Percentiles rank a stretch among this genome's conserved stretches.
These are phyloP conservation scores for Scaptomyza hsui DNA, from an alignment of 1,140 invertebrate genomes.

Conservation along the genomic window DNA sequence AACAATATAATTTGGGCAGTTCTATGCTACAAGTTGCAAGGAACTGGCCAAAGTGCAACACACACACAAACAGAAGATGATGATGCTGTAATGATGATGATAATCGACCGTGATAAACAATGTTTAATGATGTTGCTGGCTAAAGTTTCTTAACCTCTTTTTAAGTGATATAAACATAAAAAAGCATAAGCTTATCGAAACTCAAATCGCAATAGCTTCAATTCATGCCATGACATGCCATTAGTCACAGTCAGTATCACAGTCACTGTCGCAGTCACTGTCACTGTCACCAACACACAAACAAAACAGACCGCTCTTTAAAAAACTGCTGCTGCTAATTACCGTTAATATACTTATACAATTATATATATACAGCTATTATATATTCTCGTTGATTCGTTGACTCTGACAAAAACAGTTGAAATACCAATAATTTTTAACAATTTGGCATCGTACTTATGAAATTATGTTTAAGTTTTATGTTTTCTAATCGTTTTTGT, in stretches of 20 bases:
- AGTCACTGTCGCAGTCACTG: constrained; percentile 37
- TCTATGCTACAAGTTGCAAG: constrained; percentile 4
- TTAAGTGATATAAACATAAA: background rate
- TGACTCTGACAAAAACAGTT: constrained; percentile 28
- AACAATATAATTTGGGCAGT: constrained; percentile 30
- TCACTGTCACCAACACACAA: constrained; percentile 42
- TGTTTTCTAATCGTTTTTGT: constrained; percentile 9
- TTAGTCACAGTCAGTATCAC: constrained; percentile 50
- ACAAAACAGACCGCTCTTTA: constrained; percentile 38
- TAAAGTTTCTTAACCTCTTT: constrained; percentile 11
- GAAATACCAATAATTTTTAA: constrained; percentile 17
- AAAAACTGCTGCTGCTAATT: constrained; percentile 27
- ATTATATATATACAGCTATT: constrained; percentile 24
- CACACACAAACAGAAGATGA: constrained; percentile 32
- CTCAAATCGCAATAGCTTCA: constrained; percentile 12
- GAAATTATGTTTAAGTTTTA: constrained; percentile 28
- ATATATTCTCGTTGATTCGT: constrained; percentile 45
- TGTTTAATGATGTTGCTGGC: constrained; percentile 29
- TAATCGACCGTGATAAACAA: constrained; percentile 45
- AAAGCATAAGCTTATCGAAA: background rate
- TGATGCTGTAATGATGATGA: constrained; percentile 43
- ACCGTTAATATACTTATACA: constrained; percentile 23
- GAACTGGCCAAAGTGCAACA: constrained; percentile 3
- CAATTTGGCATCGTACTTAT: constrained; percentile 31
- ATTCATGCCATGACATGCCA: constrained; percentile 45